Conservation (phyloP, 2,888 invertebrate species). For the Salpingus planirostris region DNA sequence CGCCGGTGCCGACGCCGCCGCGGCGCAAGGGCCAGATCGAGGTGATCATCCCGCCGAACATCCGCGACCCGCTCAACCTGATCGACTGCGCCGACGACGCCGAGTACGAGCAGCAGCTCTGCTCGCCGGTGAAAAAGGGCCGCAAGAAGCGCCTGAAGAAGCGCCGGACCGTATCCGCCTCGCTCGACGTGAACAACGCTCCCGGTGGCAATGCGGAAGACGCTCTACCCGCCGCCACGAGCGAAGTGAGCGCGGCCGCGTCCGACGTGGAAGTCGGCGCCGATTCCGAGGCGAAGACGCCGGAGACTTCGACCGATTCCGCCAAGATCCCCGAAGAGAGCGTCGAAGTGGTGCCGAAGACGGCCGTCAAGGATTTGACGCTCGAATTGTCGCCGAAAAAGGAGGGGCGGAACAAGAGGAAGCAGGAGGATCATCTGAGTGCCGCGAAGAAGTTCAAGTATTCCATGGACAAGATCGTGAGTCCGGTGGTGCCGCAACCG, state of each 20-base stretch:
- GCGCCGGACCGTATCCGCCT: constrained; percentile 47
- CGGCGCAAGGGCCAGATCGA: constrained; percentile 73
- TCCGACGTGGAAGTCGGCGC: constrained; percentile 23
- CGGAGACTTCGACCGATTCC: constrained; percentile 36
- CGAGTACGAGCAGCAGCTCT: constrained; percentile 72
- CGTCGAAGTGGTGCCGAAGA: too few species aligned
- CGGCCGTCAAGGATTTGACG: constrained; percentile 22
- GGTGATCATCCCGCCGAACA: constrained; percentile 84
- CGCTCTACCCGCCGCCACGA: too few species aligned
- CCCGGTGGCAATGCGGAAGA: too few species aligned
- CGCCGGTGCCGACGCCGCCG: constrained; percentile 79
- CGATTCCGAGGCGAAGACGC: constrained; percentile 44
- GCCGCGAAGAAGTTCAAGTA: constrained; percentile 53
- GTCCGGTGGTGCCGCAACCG: constrained; percentile 84
- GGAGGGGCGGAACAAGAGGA: constrained; percentile 48
- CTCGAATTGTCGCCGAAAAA: constrained; percentile 38
- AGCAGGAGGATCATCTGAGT: constrained; percentile 48
- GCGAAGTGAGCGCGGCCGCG: constrained; percentile 1
- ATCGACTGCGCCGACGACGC: constrained; percentile 70
- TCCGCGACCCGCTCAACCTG: constrained; percentile 84
- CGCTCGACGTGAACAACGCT: constrained; percentile 29
- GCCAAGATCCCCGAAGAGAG: constrained; percentile 41
- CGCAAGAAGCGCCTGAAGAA: constrained; percentile 58
- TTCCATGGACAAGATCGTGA: constrained; percentile 80
- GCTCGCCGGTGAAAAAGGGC: constrained; percentile 57